Conservation (phyloP, 2,888 invertebrate species). For the Disparrhopalites patrizii region DNA sequence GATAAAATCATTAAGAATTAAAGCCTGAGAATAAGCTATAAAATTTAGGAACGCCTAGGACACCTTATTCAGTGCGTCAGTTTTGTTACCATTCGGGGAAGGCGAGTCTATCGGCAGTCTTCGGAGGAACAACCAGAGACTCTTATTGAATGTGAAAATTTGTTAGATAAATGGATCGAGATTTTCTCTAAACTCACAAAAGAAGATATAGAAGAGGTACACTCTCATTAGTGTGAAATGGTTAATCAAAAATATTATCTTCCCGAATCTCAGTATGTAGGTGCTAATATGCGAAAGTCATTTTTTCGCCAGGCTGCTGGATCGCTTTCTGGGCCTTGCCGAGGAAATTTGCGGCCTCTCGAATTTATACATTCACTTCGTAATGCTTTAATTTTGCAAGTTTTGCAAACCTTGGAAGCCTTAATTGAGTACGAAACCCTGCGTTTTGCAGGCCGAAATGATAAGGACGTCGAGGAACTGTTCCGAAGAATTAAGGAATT, state of each 20-base stretch:
- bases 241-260: too few relatives aligned
- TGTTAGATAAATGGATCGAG: conserved; percentile 23
- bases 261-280: too few relatives aligned
- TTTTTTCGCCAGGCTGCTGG: conserved; percentile 18
- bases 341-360: conserved; percentile 21
- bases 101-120: conserved; percentile 20
- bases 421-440: conserved; percentile 34
- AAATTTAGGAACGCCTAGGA: conserved; percentile 41
- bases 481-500: conserved; percentile 27
- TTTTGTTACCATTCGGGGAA: conserved; percentile 31
- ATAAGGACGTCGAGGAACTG: conserved; percentile 5
- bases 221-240: too few relatives aligned
- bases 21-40: too few relatives aligned
- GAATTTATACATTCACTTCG: conserved; percentile 30
- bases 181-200: not conserved
- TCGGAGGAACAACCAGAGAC: conserved; percentile 28
- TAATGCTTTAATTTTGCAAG: conserved; percentile 26
- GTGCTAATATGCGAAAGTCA: too few relatives aligned
- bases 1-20: too few relatives aligned
- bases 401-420: conserved; percentile 39
- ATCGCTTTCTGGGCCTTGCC: not conserved
- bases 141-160: conserved; percentile 21
- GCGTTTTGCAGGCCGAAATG: not conserved
- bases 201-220: conserved; percentile 26
- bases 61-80: conserved; percentile 26